Conservation (phyloP, 1,140 invertebrate genomes). For the Drosophila quadrilineata region DNA sequence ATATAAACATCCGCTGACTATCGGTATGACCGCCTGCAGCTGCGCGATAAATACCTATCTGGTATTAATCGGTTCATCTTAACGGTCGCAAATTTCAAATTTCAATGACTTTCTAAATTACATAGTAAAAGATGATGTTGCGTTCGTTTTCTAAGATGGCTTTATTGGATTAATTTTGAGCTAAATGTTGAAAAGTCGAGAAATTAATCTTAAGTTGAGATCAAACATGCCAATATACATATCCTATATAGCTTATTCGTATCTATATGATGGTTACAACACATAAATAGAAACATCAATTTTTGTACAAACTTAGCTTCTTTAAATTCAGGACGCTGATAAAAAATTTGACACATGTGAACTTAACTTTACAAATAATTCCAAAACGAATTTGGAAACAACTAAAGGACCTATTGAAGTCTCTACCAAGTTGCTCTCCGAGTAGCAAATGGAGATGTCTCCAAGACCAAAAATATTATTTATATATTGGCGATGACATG, state of each 20-base stretch:
- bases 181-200: not conserved
- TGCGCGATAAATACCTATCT: too few species aligned
- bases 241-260: too few species aligned
- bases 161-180: slow-evolving; percentile 12
- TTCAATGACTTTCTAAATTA: too few species aligned
- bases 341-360: slow-evolving; percentile 34
- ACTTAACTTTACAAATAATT: slow-evolving; percentile 9
- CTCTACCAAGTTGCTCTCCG: slow-evolving; percentile 16
- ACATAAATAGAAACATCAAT: not conserved
- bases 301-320: too few species aligned
- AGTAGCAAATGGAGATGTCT: not conserved
- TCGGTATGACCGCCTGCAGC: too few species aligned
- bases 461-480: slow-evolving; percentile 7
- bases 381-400: not conserved
- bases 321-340: too few species aligned
- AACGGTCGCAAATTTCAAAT: too few species aligned
- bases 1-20: too few species aligned
- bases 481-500: slow-evolving; percentile 26
- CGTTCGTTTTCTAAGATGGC: slow-evolving; percentile 19
- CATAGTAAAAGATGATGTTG: too few species aligned
- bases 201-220: slow-evolving; percentile 16
- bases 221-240: slow-evolving; percentile 43
- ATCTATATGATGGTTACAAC: too few species aligned
- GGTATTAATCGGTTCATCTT: too few species aligned
- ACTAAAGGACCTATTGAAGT: not conserved